Conservation (phyloP, 2,113 vertebrate genomes). For the Monopterus albus region DNA sequence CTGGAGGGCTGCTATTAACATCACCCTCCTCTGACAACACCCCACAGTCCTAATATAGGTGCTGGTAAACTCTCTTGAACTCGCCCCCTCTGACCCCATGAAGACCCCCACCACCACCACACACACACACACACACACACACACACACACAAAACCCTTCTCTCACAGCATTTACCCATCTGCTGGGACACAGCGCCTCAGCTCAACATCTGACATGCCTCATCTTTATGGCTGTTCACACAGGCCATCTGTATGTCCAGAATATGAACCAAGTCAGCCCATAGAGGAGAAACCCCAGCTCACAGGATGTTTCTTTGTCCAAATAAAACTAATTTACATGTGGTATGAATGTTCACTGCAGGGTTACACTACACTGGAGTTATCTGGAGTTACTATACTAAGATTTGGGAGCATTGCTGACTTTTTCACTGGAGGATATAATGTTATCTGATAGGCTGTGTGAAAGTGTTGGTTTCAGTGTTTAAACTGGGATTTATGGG, state of each 20-base stretch:
- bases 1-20: slow-evolving; percentile 70
- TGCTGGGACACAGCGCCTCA: slow-evolving; percentile 22
- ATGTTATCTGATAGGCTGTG: too few relatives aligned
- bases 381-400: too few relatives aligned
- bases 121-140: neutral
- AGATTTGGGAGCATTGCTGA: too few relatives aligned
- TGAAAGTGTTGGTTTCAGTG: too few relatives aligned
- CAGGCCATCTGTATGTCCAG: slow-evolving; percentile 9
- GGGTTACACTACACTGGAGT: too few relatives aligned
- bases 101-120: slow-evolving; percentile 1
- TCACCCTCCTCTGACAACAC: slow-evolving; percentile 33
- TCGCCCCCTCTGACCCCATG: slow-evolving; percentile 44
- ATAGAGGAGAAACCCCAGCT: too few relatives aligned
- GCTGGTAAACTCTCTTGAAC: slow-evolving; percentile 45
- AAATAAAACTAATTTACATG: neutral
- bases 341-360: neutral
- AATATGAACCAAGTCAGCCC: too few relatives aligned
- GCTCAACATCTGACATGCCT: slow-evolving; percentile 26
- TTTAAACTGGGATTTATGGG: too few relatives aligned
- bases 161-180: slow-evolving; percentile 52
- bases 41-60: slow-evolving; percentile 61
- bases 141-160: neutral
- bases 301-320: too few relatives aligned
- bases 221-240: slow-evolving; percentile 14
- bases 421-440: too few relatives aligned